A percentile compares a stretch with the other conserved stretches of the same genome.
Conservation (phyloP, 2,797 vertebrate species). For the Apogon hyalosoma region DNA sequence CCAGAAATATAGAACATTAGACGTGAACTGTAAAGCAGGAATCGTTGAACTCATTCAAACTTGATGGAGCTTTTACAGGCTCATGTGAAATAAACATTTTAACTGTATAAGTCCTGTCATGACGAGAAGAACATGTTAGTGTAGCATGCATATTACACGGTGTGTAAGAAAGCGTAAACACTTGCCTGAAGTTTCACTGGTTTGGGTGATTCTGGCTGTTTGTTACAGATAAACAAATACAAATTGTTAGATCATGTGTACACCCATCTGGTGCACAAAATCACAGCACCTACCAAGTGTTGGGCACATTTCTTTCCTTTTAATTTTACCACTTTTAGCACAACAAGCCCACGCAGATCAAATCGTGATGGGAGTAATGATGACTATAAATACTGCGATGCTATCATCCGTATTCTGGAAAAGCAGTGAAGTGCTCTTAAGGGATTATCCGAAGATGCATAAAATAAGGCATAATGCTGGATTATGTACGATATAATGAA, state of each 20-base stretch:
- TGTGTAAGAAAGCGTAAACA: slow-evolving; percentile 71
- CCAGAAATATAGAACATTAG: not conserved
- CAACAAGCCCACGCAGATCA: not conserved
- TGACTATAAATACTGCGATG: too few species aligned
- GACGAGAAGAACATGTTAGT: slow-evolving; percentile 47
- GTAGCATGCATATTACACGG: slow-evolving; percentile 66
- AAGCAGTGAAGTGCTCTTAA: not conserved
- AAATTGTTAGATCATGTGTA: slow-evolving; percentile 85
- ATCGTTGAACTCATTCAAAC: slow-evolving; percentile 1
- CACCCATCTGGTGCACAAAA: slow-evolving; percentile 48
- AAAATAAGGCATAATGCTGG: not conserved
- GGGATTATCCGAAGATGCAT: not conserved
- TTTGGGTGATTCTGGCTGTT: slow-evolving; percentile 97
- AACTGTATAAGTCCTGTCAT: slow-evolving; percentile 2
- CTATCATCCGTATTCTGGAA: too few species aligned
- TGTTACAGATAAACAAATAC: slow-evolving; percentile 90
- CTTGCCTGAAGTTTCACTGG: slow-evolving; percentile 97
- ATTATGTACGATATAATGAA: too few species aligned
- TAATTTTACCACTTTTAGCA: not conserved
- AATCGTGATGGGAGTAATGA: too few species aligned
- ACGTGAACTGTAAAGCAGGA: not conserved
- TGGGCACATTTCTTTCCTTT: too few species aligned
- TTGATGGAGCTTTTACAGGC: not conserved
- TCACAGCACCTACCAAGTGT: slow-evolving; percentile 11
- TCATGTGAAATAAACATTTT: slow-evolving; percentile 15